Evolutionary conservation across 2,888 invertebrate genomes (phyloP), one percentile per base, ranked within the genome.

Genomic region (Pseudolycoriella hygida): DNA sequence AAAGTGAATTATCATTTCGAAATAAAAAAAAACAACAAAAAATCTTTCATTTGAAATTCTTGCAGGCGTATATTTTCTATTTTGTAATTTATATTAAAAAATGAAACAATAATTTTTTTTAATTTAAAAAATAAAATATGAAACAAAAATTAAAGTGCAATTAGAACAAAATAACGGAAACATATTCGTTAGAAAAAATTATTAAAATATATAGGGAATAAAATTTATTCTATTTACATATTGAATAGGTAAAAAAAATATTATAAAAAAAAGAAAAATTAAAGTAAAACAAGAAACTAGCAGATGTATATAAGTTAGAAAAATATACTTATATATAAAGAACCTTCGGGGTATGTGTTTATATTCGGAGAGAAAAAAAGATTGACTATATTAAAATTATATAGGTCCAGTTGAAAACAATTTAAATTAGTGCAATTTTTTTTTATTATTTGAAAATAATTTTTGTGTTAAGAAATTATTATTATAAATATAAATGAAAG

Each of bases 361-460:
- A 61, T 62, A 61, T 63, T 63, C 62, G 68, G 73, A 73, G 73
- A 73, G 73, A 73, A 70, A 71, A 25, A 69, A 73, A 73, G 73
- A 73, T 73, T 73, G 73, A 73, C 68, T 64, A 64, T 57, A 44
- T 40, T 40, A 39, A 44, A 34, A 40, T 17, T 40, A 41, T 40
- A 45, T 40, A 45, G 40, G 40, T 44, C 40, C 40, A 40, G 40
- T 40, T 40, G 40, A 44, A 43, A 39, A 44, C 38, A 44, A n/a
- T 43, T 37, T 31, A 25, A 17, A 44, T 39, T 17, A 44, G 31
- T 44, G 17, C 34, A 46, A 46, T 17, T 46, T 45, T 31, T 46
- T 47, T 40, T 44, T 34, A 8, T 41, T 61, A 34, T 34, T 34
- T 25, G 25, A 25, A 25, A 25, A 25, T 25, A 25, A 25, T 25